Evolutionary conservation across 2,113 vertebrate species (phyloP).

Genomic region (Nicator chloris): DNA sequence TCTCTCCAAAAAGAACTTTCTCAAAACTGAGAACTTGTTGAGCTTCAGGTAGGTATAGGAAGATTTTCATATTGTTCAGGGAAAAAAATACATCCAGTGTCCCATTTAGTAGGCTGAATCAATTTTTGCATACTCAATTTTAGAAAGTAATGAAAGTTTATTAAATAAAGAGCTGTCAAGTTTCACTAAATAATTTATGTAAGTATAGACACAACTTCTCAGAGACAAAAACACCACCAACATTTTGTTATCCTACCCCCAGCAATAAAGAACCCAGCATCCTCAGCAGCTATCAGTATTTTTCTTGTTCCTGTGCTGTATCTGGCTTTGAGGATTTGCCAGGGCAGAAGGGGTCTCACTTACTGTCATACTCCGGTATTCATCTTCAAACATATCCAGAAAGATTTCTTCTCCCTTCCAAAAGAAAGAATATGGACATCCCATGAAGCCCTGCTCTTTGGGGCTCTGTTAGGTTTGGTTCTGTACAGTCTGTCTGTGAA

Average conservation of each 20-base stretch:
- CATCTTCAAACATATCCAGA: constrained; percentile 99
- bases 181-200: neutral
- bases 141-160: neutral
- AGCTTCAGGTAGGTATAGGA: neutral
- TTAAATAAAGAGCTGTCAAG: neutral
- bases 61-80: neutral
- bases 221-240: neutral
- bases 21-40: neutral
- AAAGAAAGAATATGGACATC: neutral
- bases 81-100: neutral
- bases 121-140: neutral
- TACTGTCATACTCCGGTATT: constrained; percentile 96
- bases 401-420: constrained; percentile 96
- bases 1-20: neutral
- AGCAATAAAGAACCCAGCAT: neutral
- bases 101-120: neutral
- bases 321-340: neutral
- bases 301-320: neutral
- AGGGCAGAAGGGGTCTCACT: constrained; percentile 24
- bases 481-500: neutral
- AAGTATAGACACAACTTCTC: neutral
- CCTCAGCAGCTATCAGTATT: neutral
- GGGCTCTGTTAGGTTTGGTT: neutral
- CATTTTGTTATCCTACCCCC: neutral
- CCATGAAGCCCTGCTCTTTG: neutral